A percentile compares a stretch with the other conserved stretches of the same genome.
These are phyloP conservation scores for Melolontha melolontha DNA, from an alignment of 2,888 invertebrate species.

Conservation along the genomic window DNA sequence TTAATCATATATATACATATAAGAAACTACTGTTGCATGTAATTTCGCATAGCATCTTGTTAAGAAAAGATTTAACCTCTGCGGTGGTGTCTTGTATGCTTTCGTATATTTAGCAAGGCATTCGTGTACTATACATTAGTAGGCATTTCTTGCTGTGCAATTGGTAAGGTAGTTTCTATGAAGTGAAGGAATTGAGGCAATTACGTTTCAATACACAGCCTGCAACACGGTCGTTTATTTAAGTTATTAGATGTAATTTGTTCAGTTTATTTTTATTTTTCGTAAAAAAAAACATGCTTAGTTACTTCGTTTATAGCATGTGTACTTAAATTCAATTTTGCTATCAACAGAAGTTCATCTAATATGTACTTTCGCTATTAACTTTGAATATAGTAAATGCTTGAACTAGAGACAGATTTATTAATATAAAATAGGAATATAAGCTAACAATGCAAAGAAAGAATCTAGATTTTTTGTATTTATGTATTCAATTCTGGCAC, in stretches of 20 bases:
- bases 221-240: conserved; percentile 28
- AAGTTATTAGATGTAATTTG: conserved; percentile 33
- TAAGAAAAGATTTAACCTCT: conserved; percentile 17
- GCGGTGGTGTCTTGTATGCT: conserved; percentile 15
- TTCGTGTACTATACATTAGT: conserved; percentile 22
- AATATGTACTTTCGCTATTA: background rate
- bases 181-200: conserved; percentile 32
- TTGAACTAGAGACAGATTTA: no score
- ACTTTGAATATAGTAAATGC: no score
- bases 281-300: background rate
- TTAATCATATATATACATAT: conserved; percentile 6
- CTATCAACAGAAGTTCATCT: background rate
- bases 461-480: no score
- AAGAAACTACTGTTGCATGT: conserved; percentile 16
- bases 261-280: conserved; percentile 12
- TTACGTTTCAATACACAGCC: conserved; percentile 29
- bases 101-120: conserved; percentile 9
- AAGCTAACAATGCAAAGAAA: no score
- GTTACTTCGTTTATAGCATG: background rate
- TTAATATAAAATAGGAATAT: no score
- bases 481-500: no score
- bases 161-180: conserved; percentile 23
- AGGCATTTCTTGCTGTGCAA: conserved; percentile 27
- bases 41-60: conserved; percentile 24
- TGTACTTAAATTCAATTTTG: conserved; percentile 10